Evolutionary conservation across 2,113 vertebrate species (phyloP), one percentile per base, ranked within the genome.

Genomic region (Hippocampus barbouri): DNA sequence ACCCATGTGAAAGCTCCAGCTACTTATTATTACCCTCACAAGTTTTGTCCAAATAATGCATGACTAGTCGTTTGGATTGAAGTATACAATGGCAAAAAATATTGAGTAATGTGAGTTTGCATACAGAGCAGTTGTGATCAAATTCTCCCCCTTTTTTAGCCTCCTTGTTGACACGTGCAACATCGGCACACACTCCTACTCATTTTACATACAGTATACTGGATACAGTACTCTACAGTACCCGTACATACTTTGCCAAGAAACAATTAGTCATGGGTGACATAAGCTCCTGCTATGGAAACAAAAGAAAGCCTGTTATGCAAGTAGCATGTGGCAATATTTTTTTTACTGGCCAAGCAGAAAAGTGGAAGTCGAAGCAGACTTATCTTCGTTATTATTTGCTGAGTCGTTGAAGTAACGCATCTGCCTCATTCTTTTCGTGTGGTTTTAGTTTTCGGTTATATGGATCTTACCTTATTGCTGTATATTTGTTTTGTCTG

Each of bases 121-220:
- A 49, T 49, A 18, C 47, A 49, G 15, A 6, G 47, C 16, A 18
- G 16, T 4, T 49, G 45, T 49, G 60, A 47, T 8, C 18, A 1
- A 47, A 18, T 40, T 51, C 8, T 69, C 61, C 30, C 71, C 66
- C 47, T 69, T 60, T 18, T 34, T 70, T 23, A 76, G 65, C 62
- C 34, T 76, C n/a, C 1, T 12, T 23, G 21, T 10, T 59, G 61
- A 60, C 68, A 67, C 27, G 61, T 23, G 64, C 38, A 65, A 34
- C 25, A 34, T 18, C 75, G 45, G 67, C 63, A 56, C 25, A 41
- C n/a, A 45, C 63, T 65, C 62, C 21, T 65, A 12, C 63, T 65
- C 40, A 23, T 12, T 64, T 27, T 49, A 30, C 47, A 25, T 41
- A 4, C 47, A 2, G 43, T 45, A 14, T 14, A 43, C 30, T 15